Percentiles rank a stretch among this genome's conserved stretches.
phyloP scores from a whole-genome alignment of 2,888 invertebrate species.

The Cerceris ruficornis region DNA sequence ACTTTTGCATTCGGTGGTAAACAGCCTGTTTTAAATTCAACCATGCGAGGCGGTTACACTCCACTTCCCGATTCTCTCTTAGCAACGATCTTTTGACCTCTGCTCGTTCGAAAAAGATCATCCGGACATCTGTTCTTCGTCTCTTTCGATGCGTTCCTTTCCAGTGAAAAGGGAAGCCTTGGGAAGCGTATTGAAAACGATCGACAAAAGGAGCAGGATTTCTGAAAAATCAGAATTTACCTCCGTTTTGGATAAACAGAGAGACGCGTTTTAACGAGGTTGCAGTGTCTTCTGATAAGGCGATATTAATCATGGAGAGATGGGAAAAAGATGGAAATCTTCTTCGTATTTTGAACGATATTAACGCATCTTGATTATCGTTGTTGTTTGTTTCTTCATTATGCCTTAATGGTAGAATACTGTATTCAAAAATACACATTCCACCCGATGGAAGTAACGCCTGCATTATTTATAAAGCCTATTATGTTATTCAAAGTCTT shows the following conservation, averaged over 20 bases:
- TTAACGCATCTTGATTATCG: constrained; percentile 4
- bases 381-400: not conserved
- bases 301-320: too few species aligned
- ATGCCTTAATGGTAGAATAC: not conserved
- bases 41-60: not conserved
- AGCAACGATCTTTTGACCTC: constrained; percentile 9
- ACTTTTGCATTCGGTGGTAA: constrained; percentile 46
- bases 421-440: constrained; percentile 31
- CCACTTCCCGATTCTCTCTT: constrained; percentile 2
- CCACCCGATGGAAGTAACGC: constrained; percentile 16
- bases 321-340: too few species aligned
- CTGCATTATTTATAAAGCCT: constrained; percentile 53
- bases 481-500: constrained; percentile 36
- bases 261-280: too few species aligned
- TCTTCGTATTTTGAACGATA: not conserved
- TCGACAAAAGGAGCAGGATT: too few species aligned
- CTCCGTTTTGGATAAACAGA: too few species aligned
- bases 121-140: not conserved
- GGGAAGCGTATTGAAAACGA: too few species aligned
- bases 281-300: too few species aligned
- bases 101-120: not conserved
- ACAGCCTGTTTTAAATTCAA: constrained; percentile 38
- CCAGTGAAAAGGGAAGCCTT: not conserved
- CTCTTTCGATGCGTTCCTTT: not conserved
- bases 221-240: too few species aligned